Evolutionary conservation across 2,113 vertebrate species (phyloP).

Genomic region (Vombatus ursinus): DNA sequence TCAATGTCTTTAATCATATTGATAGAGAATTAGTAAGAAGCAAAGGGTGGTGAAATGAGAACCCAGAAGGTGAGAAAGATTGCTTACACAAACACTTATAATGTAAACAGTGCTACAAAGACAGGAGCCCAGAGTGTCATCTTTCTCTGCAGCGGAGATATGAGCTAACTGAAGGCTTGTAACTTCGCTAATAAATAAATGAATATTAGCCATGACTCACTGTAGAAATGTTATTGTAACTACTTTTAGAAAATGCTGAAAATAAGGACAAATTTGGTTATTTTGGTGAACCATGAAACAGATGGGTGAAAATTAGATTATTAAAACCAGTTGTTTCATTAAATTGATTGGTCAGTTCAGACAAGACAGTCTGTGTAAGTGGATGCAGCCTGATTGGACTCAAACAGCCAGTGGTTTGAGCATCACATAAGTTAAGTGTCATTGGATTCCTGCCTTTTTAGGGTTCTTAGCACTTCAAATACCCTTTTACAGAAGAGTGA

Average conservation of each 20-base stretch:
- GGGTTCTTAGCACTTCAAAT: neutral
- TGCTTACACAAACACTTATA: neutral
- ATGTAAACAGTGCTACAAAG: neutral
- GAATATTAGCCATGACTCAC: neutral
- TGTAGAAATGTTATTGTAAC: neutral
- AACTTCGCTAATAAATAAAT: neutral
- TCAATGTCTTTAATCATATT: neutral
- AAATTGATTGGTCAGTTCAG: neutral
- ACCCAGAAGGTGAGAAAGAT: neutral
- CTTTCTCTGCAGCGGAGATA: neutral
- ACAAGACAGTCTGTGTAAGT: neutral
- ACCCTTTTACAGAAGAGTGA: neutral
- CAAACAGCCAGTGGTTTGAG: neutral
- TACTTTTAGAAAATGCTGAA: neutral
- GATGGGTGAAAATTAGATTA: neutral
- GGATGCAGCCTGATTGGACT: neutral
- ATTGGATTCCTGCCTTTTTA: neutral
- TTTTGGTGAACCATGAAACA: neutral
- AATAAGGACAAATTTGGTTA: neutral
- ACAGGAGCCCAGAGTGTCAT: neutral
- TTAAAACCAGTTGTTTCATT: neutral
- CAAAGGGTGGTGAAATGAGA: neutral
- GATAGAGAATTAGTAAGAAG: neutral
- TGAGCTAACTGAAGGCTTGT: neutral
- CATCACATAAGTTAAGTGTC: neutral